Conservation (phyloP, 1,140 invertebrate genomes). For the Macrobrachium rosenbergii region DNA sequence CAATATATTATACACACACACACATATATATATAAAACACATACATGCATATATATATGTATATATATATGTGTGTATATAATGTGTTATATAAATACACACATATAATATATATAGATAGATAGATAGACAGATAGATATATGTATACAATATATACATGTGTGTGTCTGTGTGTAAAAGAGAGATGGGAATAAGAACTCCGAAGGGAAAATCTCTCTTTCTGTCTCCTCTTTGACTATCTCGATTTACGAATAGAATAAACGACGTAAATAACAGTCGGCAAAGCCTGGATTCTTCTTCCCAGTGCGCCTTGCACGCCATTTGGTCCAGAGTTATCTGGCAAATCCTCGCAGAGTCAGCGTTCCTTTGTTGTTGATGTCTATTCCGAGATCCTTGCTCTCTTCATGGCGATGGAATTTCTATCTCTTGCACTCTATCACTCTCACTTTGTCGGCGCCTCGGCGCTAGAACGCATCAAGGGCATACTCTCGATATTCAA, state of each 20-base stretch:
- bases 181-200: neutral
- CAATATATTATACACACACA: too few relatives aligned
- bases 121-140: slow-evolving; percentile 13
- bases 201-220: neutral
- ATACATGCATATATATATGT: slow-evolving; percentile 7
- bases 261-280: slow-evolving; percentile 9
- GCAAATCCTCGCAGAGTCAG: neutral
- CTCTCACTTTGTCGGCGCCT: too few relatives aligned
- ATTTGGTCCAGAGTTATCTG: slow-evolving; percentile 22
- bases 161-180: neutral
- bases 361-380: too few relatives aligned
- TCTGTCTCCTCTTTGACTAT: neutral
- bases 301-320: slow-evolving; percentile 12
- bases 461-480: too few relatives aligned
- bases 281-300: slow-evolving; percentile 10
- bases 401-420: too few relatives aligned
- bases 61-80: too few relatives aligned
- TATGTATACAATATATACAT: neutral
- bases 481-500: too few relatives aligned
- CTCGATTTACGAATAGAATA: slow-evolving; percentile 24
- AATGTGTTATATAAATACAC: slow-evolving; percentile 12
- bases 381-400: too few relatives aligned
- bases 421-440: too few relatives aligned
- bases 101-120: slow-evolving; percentile 10
- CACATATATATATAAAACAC: neutral